These are phyloP conservation scores for Montipora foliosa DNA, from an alignment of 64 coral and sea anemone species.

Conservation along the genomic window DNA sequence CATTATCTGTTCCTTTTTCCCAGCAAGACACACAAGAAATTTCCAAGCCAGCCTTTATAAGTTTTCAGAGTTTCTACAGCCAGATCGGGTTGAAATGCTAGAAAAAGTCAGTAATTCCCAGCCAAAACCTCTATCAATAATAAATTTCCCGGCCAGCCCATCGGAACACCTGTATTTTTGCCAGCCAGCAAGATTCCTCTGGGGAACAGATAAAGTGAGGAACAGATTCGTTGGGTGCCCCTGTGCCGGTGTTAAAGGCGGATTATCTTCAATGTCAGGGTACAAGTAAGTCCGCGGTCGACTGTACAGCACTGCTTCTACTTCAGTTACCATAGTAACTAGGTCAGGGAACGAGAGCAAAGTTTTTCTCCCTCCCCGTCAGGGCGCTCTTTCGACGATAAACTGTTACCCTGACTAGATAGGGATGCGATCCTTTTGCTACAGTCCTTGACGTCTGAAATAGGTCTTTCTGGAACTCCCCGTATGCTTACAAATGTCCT, in stretches of 20 bases:
- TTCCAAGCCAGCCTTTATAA: no score
- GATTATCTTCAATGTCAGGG: not conserved
- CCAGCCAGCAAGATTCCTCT: no score
- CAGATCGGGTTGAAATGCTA: no score
- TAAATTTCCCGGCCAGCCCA: no score
- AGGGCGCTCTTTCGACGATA: slow-evolving; percentile 5
- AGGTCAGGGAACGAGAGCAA: not conserved
- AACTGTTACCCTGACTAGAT: not conserved
- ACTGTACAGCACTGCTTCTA: slow-evolving; percentile 50
- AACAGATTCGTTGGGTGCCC: no score
- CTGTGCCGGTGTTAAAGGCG: slow-evolving; percentile 35
- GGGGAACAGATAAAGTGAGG: no score
- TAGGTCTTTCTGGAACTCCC: slow-evolving; percentile 49
- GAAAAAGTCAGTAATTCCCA: no score
- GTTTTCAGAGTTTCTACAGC: no score
- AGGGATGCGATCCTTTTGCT: not conserved
- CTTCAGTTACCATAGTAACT: slow-evolving; percentile 22
- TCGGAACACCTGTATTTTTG: no score
- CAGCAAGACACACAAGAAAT: no score
- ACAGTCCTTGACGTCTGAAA: slow-evolving; percentile 40
- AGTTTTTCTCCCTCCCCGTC: slow-evolving; percentile 7
- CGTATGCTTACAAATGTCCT: slow-evolving; percentile 40
- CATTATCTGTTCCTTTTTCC: no score
- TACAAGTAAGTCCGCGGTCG: slow-evolving; percentile 37
- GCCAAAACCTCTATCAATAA: no score